Percentiles rank a stretch among this genome's conserved stretches.
Conservation (phyloP, 1,140 invertebrate species). For the Mercenaria mercenaria region DNA sequence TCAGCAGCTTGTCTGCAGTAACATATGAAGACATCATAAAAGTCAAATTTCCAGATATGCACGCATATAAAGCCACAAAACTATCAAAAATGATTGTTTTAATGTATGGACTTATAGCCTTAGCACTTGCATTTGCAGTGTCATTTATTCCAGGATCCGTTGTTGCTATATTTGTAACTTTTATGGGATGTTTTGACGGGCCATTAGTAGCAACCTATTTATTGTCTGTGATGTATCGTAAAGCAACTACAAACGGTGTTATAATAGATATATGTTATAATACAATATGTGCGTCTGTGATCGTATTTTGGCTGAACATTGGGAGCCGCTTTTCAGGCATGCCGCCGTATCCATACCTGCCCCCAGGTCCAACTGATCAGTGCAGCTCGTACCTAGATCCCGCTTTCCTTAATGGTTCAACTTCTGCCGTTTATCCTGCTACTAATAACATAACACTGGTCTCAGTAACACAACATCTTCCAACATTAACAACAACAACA, state of each 20-base stretch:
- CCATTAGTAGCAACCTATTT: background rate
- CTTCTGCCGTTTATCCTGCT: background rate
- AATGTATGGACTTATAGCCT: slow-evolving; percentile 3
- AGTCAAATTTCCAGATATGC: background rate
- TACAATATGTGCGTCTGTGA: background rate
- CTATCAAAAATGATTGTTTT: slow-evolving; percentile 33
- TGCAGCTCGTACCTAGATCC: background rate
- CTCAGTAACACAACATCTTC: no score
- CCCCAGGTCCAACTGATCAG: background rate
- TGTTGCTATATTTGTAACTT: background rate
- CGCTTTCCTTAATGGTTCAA: background rate
- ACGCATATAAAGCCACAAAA: background rate
- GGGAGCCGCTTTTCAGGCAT: background rate
- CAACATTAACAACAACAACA: no score
- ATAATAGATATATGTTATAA: no score
- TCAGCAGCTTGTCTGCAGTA: slow-evolving; percentile 21
- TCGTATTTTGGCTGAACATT: background rate
- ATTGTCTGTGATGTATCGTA: background rate
- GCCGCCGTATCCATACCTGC: background rate
- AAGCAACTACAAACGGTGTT: slow-evolving; percentile 1
- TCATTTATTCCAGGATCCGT: background rate
- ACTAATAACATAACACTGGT: background rate
- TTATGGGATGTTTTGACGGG: slow-evolving; percentile 1
- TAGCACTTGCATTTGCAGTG: slow-evolving; percentile 1
- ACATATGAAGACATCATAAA: slow-evolving; percentile 34